Percentiles rank a stretch among this genome's conserved stretches.
These are phyloP conservation scores for Hassar affinis DNA, from an alignment of 2,113 vertebrate genomes.

Conservation along the genomic window DNA sequence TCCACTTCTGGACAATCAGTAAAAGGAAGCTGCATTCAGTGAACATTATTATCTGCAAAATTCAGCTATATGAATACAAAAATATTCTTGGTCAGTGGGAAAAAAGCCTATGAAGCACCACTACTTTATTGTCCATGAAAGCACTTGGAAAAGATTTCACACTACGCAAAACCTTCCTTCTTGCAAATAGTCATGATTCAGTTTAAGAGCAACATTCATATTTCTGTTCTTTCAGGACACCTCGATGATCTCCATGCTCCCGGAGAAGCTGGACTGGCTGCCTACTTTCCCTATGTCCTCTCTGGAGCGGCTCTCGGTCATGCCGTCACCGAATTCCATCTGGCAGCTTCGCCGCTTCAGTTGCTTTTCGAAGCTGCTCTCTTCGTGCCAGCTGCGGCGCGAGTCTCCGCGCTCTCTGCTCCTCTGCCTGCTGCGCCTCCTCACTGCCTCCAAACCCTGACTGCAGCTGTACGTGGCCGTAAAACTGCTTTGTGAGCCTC, in stretches of 20 bases:
- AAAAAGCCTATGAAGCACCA: constrained; percentile 27
- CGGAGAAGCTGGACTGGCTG: constrained; percentile 87
- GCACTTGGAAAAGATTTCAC: constrained; percentile 7
- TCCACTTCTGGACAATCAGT: constrained; percentile 40
- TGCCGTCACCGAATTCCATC: constrained; percentile 90
- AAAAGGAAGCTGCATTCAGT: constrained; percentile 39
- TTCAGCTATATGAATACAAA: constrained; percentile 43
- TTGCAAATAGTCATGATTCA: background rate
- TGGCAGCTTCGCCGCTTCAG: constrained; percentile 93
- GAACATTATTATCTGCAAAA: constrained; percentile 38
- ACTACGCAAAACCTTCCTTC: constrained; percentile 2
- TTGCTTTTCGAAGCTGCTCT: constrained; percentile 96
- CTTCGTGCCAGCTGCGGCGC: constrained; percentile 92
- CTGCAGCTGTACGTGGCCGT: constrained; percentile 74
- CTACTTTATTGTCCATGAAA: constrained; percentile 31
- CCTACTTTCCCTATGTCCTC: constrained; percentile 84
- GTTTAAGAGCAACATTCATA: background rate
- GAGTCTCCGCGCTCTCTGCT: constrained; percentile 80
- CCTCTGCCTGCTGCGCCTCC: constrained; percentile 78
- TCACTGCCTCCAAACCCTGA: constrained; percentile 73
- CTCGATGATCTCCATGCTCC: constrained; percentile 95
- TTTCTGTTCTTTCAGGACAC: constrained; percentile 80
- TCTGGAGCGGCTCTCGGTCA: constrained; percentile 77
- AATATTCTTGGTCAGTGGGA: constrained; percentile 44
- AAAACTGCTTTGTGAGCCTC: constrained; percentile 49